phyloP scores from a whole-genome alignment of 2,113 vertebrate species.

The Salminus brasiliensis region DNA sequence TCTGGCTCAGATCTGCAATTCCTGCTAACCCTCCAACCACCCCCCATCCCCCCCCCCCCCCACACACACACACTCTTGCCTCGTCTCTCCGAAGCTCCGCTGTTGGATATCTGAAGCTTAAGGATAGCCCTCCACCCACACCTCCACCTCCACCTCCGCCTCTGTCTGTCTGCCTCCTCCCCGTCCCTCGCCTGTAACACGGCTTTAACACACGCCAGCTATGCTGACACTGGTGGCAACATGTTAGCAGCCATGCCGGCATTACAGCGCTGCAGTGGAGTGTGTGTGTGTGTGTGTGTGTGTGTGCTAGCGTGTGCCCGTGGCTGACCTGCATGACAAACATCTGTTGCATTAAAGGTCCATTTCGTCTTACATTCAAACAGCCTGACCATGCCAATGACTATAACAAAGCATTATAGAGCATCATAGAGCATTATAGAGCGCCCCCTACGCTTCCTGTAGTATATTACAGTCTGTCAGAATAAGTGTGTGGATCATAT shows the following conservation, averaged over 20 bases:
- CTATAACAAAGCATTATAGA: no score
- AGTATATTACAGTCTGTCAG: no score
- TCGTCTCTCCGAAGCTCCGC: conserved; percentile 3
- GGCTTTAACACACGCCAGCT: conserved; percentile 64
- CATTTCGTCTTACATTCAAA: not conserved
- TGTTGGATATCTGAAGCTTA: conserved; percentile 22
- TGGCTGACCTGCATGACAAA: not conserved
- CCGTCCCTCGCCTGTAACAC: conserved; percentile 62
- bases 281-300: conserved; percentile 51
- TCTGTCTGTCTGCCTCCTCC: conserved; percentile 8
- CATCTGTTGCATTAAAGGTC: not conserved
- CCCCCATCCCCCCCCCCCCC: not conserved
- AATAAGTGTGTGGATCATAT: no score
- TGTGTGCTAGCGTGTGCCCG: conserved; percentile 3
- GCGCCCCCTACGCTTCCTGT: no score
- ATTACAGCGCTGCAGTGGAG: conserved; percentile 54
- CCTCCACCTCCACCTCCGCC: conserved; percentile 4
- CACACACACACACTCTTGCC: not conserved
- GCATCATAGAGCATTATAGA: no score
- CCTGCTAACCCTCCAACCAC: conserved; percentile 19
- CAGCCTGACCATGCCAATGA: not conserved
- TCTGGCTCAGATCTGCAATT: conserved; percentile 61
- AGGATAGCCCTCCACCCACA: conserved; percentile 16
- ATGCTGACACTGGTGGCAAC: conserved; percentile 67
- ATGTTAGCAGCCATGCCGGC: conserved; percentile 64